Conservation (phyloP, 2,888 invertebrate genomes). For the Schizotus pectinicornis region DNA sequence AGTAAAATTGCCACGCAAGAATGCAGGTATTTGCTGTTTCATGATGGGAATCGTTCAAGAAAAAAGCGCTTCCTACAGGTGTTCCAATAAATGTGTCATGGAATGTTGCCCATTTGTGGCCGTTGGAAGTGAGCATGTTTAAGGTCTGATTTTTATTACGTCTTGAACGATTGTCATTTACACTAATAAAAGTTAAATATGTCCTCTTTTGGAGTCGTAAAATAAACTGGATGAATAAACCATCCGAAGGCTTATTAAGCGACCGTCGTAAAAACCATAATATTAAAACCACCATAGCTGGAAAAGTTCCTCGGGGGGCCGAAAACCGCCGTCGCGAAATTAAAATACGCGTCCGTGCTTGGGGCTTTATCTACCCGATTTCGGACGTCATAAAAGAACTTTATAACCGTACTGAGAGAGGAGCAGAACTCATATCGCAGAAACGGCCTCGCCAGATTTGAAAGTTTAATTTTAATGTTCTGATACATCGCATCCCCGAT, state of each 20-base stretch:
- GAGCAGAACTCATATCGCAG: slow-evolving; percentile 32
- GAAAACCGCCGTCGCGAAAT: slow-evolving; percentile 7
- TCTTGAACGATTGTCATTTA: slow-evolving; percentile 16
- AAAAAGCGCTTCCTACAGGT: slow-evolving; percentile 40
- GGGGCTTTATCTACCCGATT: slow-evolving; percentile 26
- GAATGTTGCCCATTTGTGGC: slow-evolving; percentile 35
- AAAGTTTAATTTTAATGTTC: slow-evolving; percentile 45
- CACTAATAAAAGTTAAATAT: slow-evolving; percentile 20
- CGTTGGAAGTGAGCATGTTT: slow-evolving; percentile 22
- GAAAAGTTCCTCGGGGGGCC: too few relatives aligned
- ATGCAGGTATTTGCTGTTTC: slow-evolving; percentile 39
- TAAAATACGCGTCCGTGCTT: slow-evolving; percentile 13
- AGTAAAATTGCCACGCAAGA: slow-evolving; percentile 23
- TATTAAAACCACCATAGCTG: not conserved
- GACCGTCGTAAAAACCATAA: slow-evolving; percentile 17
- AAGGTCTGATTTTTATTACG: slow-evolving; percentile 26
- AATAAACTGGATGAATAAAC: slow-evolving; percentile 16
- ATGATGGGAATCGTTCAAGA: slow-evolving; percentile 29
- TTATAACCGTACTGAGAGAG: slow-evolving; percentile 34
- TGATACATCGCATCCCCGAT: slow-evolving; percentile 37
- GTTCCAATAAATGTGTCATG: slow-evolving; percentile 42
- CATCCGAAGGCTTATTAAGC: slow-evolving; percentile 19
- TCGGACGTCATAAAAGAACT: slow-evolving; percentile 41
- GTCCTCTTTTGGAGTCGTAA: slow-evolving; percentile 10
- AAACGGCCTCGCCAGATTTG: slow-evolving; percentile 41